Evolutionary conservation across 2,797 vertebrate species (phyloP).

Genomic region (Erpetoichthys calabaricus): DNA sequence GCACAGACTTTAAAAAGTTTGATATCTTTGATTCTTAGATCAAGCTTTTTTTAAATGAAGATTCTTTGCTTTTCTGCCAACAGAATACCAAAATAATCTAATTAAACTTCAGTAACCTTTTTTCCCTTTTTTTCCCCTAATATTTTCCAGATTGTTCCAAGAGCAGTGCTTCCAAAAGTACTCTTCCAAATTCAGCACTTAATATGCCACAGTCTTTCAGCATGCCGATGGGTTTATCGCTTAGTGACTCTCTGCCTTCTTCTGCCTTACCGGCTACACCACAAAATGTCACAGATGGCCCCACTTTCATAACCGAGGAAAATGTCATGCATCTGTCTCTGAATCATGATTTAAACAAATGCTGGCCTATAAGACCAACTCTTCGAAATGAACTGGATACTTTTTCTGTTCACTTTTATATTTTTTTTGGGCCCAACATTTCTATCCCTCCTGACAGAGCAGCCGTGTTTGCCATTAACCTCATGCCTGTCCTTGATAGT

Average conservation of each 20-base stretch:
- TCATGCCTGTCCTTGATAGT: constrained; percentile 88
- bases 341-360: constrained; percentile 42
- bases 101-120: too few species aligned
- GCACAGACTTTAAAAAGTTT: too few species aligned
- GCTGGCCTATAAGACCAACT: constrained; percentile 87
- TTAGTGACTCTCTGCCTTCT: constrained; percentile 52
- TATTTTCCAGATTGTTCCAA: constrained; percentile 69
- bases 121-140: too few species aligned
- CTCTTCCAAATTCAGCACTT: constrained; percentile 50
- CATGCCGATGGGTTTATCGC: constrained; percentile 51
- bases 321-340: constrained; percentile 43
- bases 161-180: constrained; percentile 55
- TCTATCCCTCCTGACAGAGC: constrained; percentile 75
- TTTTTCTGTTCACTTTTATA: constrained; percentile 96
- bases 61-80: too few species aligned
- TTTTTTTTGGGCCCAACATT: constrained; percentile 93
- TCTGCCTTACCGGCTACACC: constrained; percentile 34
- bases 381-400: constrained; percentile 94
- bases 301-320: constrained; percentile 29
- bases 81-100: too few species aligned
- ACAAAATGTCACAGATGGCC: constrained; percentile 32
- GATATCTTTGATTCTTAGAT: too few species aligned
- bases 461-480: constrained; percentile 80
- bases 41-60: too few species aligned
- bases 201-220: constrained; percentile 96